Conservation (phyloP, 2,797 vertebrate species). For the Sebastes hubbsi region DNA sequence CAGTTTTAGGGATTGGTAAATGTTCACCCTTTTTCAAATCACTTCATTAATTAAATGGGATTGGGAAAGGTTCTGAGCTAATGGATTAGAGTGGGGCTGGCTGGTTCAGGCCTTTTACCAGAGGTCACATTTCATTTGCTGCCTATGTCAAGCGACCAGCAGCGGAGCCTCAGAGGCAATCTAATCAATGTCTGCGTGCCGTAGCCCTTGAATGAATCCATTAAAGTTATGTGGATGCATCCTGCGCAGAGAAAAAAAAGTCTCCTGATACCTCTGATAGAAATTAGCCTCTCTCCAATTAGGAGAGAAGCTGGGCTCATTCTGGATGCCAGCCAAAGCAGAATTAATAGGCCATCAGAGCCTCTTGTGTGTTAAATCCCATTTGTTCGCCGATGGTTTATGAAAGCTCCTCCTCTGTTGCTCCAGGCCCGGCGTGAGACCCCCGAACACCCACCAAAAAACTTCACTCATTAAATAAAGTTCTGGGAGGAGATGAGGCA, state of each 20-base stretch:
- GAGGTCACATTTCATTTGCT: slow-evolving; percentile 96
- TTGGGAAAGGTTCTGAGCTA: slow-evolving; percentile 90
- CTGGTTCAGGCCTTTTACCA: slow-evolving; percentile 89
- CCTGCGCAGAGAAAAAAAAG: slow-evolving; percentile 85
- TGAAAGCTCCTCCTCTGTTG: slow-evolving; percentile 86
- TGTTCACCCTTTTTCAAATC: slow-evolving; percentile 88
- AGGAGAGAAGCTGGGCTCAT: slow-evolving; percentile 89
- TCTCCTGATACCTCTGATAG: slow-evolving; percentile 94
- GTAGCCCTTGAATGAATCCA: slow-evolving; percentile 89
- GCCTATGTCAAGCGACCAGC: slow-evolving; percentile 90
- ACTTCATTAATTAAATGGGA: slow-evolving; percentile 95
- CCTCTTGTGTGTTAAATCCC: slow-evolving; percentile 94
- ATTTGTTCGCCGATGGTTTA: slow-evolving; percentile 90
- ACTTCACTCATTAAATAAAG: slow-evolving; percentile 84
- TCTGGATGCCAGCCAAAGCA: slow-evolving; percentile 91
- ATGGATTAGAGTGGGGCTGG: slow-evolving; percentile 86
- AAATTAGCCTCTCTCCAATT: slow-evolving; percentile 92
- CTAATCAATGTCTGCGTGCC: slow-evolving; percentile 93
- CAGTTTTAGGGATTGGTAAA: slow-evolving; percentile 82
- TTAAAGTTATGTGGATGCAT: slow-evolving; percentile 94
- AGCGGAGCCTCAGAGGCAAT: slow-evolving; percentile 84
- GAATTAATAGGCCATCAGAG: slow-evolving; percentile 97
- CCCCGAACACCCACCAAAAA: slow-evolving; percentile 74
- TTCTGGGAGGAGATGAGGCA: slow-evolving; percentile 76
- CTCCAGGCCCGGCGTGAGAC: slow-evolving; percentile 80